phyloP scores from a whole-genome alignment of 2,797 vertebrate genomes.

The Zalophus californianus region DNA sequence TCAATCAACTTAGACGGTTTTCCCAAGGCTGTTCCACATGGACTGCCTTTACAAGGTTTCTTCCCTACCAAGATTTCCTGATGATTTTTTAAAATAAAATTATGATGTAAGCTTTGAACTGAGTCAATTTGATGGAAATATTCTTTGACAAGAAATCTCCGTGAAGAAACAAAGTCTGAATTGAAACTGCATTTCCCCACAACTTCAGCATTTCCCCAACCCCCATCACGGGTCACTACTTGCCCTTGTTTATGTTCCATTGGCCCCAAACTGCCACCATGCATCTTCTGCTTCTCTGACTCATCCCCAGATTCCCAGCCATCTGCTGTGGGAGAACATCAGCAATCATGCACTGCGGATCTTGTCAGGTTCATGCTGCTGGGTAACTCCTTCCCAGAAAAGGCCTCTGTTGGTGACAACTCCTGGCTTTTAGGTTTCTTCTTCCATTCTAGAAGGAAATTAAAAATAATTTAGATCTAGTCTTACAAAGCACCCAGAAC shows the following conservation, averaged over 20 bases:
- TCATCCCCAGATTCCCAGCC: background rate
- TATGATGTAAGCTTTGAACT: background rate
- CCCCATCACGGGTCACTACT: background rate
- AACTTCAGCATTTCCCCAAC: background rate
- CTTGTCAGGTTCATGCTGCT: background rate
- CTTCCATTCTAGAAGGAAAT: background rate
- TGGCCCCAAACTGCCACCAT: background rate
- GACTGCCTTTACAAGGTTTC: background rate
- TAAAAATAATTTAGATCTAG: background rate
- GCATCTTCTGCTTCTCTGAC: background rate
- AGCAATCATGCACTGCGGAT: background rate
- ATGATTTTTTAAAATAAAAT: background rate
- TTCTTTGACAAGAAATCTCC: background rate
- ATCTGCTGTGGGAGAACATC: background rate
- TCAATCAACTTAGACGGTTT: background rate
- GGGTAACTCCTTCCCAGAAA: background rate
- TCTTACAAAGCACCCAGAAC: background rate
- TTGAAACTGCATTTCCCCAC: background rate
- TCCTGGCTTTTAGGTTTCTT: background rate
- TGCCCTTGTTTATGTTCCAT: background rate
- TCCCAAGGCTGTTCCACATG: background rate
- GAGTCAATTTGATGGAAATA: background rate
- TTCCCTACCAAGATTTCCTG: background rate
- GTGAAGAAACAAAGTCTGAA: background rate
- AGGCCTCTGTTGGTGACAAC: background rate